Conservation (phyloP, 1,140 invertebrate genomes). For the Tachypleus tridentatus region DNA sequence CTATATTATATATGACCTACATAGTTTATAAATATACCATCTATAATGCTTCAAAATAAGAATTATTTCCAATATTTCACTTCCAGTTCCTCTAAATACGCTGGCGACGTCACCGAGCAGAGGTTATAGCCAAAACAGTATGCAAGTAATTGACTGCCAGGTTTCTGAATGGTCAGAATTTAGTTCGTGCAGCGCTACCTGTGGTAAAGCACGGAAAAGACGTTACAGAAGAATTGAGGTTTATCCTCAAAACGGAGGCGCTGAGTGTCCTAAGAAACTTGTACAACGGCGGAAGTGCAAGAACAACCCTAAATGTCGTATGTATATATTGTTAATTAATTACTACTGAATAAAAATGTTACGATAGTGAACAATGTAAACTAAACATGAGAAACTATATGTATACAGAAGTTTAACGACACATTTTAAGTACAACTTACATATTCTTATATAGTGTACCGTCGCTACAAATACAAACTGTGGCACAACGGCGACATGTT, state of each 20-base stretch:
- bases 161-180: constrained; percentile 60
- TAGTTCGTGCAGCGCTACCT: constrained; percentile 53
- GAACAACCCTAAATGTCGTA: constrained; percentile 31
- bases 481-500: no score
- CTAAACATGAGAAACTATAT: no score
- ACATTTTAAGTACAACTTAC: no score
- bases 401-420: no score
- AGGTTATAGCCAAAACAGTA: constrained; percentile 1
- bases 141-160: constrained; percentile 41
- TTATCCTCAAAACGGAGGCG: constrained; percentile 52
- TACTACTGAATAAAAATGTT: no score
- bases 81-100: constrained; percentile 12
- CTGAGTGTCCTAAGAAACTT: constrained; percentile 45
- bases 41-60: no score
- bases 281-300: constrained; percentile 35
- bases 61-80: no score
- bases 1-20: no score
- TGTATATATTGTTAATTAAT: constrained; percentile 2
- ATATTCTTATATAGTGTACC: no score
- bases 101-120: constrained; percentile 11
- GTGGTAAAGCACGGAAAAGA: constrained; percentile 45
- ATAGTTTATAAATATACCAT: no score
- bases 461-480: no score
- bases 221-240: constrained; percentile 36
- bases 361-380: no score